Evolutionary conservation across 2,888 invertebrate genomes (phyloP).

Genomic region (Myathropa florea): DNA sequence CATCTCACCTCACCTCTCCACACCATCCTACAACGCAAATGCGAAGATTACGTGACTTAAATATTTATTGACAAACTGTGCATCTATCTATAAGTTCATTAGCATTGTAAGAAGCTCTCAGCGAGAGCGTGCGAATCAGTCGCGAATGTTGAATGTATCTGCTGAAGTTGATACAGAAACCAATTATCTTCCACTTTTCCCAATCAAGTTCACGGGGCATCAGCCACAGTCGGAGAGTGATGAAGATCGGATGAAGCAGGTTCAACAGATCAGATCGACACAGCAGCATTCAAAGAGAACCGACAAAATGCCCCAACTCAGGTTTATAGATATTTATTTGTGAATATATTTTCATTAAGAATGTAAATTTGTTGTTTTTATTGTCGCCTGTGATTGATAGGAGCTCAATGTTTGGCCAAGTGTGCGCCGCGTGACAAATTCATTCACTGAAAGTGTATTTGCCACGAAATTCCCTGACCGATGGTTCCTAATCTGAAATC

Average conservation of each 20-base stretch:
- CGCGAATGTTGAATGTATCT: background rate
- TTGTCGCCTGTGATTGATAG: background rate
- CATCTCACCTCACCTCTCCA: background rate
- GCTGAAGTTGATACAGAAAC: background rate
- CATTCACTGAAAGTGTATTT: background rate
- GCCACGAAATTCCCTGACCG: too few relatives aligned
- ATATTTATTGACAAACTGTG: background rate
- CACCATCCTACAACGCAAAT: too few relatives aligned
- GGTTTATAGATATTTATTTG: background rate
- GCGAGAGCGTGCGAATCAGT: background rate
- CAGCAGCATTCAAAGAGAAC: too few relatives aligned
- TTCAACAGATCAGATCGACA: too few relatives aligned
- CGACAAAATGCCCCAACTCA: background rate
- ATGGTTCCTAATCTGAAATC: background rate
- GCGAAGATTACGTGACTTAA: background rate
- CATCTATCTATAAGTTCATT: background rate
- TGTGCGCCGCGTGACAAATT: background rate
- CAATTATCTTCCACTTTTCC: too few relatives aligned
- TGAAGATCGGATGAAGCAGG: background rate
- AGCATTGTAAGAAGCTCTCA: background rate
- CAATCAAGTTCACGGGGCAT: background rate
- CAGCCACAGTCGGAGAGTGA: background rate
- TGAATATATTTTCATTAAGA: background rate
- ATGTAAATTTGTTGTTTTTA: background rate
- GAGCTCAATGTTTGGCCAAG: background rate